phyloP scores from a whole-genome alignment of 1,140 invertebrate species.

The Hyposmocoma kahamanoa region DNA sequence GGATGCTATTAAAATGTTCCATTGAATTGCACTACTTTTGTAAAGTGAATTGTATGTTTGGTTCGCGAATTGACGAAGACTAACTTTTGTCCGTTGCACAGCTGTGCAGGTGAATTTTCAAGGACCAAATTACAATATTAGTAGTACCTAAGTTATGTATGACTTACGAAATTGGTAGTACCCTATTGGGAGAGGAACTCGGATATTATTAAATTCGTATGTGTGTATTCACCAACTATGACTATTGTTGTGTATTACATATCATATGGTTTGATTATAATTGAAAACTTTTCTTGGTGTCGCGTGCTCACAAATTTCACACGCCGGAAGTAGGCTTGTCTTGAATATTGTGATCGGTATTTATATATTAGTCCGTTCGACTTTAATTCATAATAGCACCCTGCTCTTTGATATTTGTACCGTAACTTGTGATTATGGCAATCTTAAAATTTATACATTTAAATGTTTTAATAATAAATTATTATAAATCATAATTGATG shows the following conservation, averaged over 20 bases:
- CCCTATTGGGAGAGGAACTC: no score
- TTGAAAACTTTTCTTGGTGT: slow-evolving; percentile 4
- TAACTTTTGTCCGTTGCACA: no score
- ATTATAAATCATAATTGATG: slow-evolving; percentile 12
- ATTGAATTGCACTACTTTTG: no score
- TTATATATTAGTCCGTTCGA: slow-evolving; percentile 7
- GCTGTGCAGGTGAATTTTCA: no score
- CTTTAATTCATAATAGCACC: slow-evolving; percentile 38
- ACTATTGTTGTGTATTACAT: slow-evolving; percentile 43
- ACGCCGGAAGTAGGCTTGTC: not conserved
- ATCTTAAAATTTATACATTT: slow-evolving; percentile 6
- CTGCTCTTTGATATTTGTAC: slow-evolving; percentile 32
- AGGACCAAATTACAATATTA: not conserved
- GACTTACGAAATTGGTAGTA: not conserved
- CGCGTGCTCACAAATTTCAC: not conserved
- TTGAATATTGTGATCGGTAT: not conserved
- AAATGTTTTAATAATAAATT: slow-evolving; percentile 16
- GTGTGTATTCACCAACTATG: slow-evolving; percentile 14
- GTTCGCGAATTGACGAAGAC: no score
- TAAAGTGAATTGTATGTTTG: no score
- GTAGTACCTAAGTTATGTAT: not conserved
- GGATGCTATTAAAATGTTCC: no score
- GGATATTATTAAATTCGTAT: slow-evolving; percentile 12
- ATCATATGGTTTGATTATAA: slow-evolving; percentile 35
- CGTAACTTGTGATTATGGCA: slow-evolving; percentile 12